These are phyloP conservation scores for Watsonalla cultraria DNA, from an alignment of 2,888 invertebrate species.

Conservation along the genomic window DNA sequence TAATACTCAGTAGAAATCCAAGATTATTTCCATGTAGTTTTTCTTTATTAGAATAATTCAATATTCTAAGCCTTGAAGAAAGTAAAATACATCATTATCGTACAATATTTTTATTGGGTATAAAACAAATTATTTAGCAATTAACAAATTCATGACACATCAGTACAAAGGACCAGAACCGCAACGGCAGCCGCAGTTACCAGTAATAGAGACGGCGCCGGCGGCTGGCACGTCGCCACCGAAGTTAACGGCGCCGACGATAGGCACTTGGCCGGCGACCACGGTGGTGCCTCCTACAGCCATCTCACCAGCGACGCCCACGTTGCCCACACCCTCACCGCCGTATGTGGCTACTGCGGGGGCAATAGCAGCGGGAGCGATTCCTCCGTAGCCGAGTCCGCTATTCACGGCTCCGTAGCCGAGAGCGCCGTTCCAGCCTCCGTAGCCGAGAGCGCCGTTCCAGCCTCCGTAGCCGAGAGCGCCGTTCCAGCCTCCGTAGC, in stretches of 20 bases:
- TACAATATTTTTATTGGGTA: too few species aligned
- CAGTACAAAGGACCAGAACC: conserved; percentile 5
- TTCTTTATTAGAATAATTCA: too few species aligned
- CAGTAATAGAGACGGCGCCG: conserved; percentile 27
- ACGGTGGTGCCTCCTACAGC: conserved; percentile 22
- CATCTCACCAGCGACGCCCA: conserved; percentile 23
- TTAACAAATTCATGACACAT: conserved; percentile 1
- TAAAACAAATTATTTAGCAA: too few species aligned
- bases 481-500: too few species aligned
- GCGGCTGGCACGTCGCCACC: conserved; percentile 20
- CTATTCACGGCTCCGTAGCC: not conserved
- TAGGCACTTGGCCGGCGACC: conserved; percentile 30
- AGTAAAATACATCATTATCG: too few species aligned
- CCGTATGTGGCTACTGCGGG: conserved; percentile 15
- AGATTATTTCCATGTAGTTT: too few species aligned
- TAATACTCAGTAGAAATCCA: too few species aligned
- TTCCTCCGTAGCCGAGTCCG: not conserved
- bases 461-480: not conserved
- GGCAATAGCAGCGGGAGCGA: not conserved
- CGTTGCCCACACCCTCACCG: conserved; percentile 23
- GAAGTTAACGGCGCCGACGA: conserved; percentile 27
- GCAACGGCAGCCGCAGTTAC: conserved; percentile 19
- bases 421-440: not conserved
- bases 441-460: not conserved
- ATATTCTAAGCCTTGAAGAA: too few species aligned